Evolutionary conservation across 92 coral and sea anemone species (phyloP), one percentile per base, ranked within the genome.

Genomic region (Phenganax stokvisi): DNA sequence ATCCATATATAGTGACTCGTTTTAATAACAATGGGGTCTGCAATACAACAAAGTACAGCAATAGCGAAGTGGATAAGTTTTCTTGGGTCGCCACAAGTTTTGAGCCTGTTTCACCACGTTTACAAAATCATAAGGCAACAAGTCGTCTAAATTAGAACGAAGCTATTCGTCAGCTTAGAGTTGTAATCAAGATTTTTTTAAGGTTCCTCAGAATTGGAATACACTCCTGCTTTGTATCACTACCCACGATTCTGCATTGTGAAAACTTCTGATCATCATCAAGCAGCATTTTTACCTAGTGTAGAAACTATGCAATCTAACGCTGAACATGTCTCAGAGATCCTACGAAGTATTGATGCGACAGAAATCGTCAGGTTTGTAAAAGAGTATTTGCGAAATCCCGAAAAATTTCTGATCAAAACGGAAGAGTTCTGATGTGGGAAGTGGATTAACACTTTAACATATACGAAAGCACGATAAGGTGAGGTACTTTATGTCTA

Each of bases 161-260:
- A 13, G 11, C 28, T 51, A 54, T 52, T 54, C 27, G 62, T 12
- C 25, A 25, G 28, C 13, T 37, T 7, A 56, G 8, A 54, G 25
- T 47, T 69, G 27, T 27, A 10, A 5, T 51, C 6, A 20, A 17
- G 3, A 8, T 47, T 11, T 13, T 8, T 54, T 75, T 59, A 51
- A 30, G 52, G 75, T 58, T 54, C 75, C 80, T 74, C 53, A 56
- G 88, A 65, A 74, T 10, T 82, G 61, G 89, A 86, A 20, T 72
- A 59, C 51, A 52, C 85, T 7, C 90, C 97, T 0, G 83, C 93
- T 7, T 74, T 96, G 31, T 92, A 92, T 74, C 88, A 90, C 87
- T 96, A 89, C 61, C 99, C 99, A 27, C 96, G 99, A 0, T 78
- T 96, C 65, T 96, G 99, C 61, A 86, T 96, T 55, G 93, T 96